Evolutionary conservation across 2,888 invertebrate genomes (phyloP).

Genomic region (Diadegma fenestrale): DNA sequence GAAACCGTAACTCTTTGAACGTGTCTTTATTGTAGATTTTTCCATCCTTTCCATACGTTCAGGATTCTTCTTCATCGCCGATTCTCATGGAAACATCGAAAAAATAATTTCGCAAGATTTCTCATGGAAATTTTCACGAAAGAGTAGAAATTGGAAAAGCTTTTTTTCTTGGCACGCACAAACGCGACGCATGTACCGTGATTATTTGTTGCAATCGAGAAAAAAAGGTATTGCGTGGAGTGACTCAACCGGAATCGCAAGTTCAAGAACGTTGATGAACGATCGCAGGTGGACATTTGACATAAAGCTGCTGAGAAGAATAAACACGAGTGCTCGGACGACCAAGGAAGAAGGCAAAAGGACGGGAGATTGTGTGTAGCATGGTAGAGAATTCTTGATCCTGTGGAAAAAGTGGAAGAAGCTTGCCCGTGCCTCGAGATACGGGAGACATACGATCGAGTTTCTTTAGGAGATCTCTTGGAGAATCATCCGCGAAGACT

Average conservation of each 20-base stretch:
- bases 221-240: constrained; percentile 14
- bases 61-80: not conserved
- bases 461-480: constrained; percentile 55
- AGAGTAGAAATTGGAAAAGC: not conserved
- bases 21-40: not conserved
- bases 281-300: constrained; percentile 40
- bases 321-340: constrained; percentile 4
- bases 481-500: constrained; percentile 37
- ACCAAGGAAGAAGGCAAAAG: constrained; percentile 42
- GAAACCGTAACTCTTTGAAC: not conserved
- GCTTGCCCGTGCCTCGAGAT: constrained; percentile 34
- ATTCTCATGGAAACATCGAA: not conserved
- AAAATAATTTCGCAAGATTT: not conserved
- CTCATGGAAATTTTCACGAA: not conserved
- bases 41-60: not conserved
- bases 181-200: not conserved
- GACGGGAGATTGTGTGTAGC: constrained; percentile 41
- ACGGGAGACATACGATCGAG: constrained; percentile 61
- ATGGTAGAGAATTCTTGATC: constrained; percentile 32
- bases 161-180: not conserved
- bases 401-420: constrained; percentile 71
- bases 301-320: constrained; percentile 43
- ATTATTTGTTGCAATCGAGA: constrained; percentile 1
- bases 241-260: constrained; percentile 9
- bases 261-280: constrained; percentile 37